Evolutionary conservation across 2,888 invertebrate genomes (phyloP).

Genomic region (Drosophila acutilabella): DNA sequence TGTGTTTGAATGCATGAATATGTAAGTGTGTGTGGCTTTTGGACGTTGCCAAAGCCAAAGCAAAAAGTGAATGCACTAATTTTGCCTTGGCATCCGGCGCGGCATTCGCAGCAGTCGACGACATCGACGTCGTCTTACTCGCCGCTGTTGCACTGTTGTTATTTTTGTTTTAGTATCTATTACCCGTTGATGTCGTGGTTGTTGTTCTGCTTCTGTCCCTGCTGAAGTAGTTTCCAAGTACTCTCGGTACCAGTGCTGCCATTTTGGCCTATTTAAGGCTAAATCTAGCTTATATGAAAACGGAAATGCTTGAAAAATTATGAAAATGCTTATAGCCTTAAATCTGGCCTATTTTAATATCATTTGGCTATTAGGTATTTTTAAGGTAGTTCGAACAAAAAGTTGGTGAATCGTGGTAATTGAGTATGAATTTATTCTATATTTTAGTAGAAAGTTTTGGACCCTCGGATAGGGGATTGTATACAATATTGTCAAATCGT

Average conservation of each 20-base stretch:
- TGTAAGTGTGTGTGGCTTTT: constrained; percentile 38
- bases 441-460: too few relatives aligned
- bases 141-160: constrained; percentile 21
- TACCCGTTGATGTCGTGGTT: constrained; percentile 41
- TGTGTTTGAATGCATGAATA: constrained; percentile 6
- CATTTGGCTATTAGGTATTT: too few relatives aligned
- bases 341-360: too few relatives aligned
- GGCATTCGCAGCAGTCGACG: constrained; percentile 67
- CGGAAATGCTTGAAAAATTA: too few relatives aligned
- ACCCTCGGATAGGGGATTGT: too few relatives aligned
- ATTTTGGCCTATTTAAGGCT: too few relatives aligned
- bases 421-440: too few relatives aligned
- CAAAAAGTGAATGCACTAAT: constrained; percentile 83
- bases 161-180: constrained; percentile 53
- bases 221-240: constrained; percentile 34
- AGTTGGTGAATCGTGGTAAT: too few relatives aligned
- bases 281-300: too few relatives aligned
- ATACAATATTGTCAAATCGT: too few relatives aligned
- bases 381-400: too few relatives aligned
- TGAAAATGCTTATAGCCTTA: too few relatives aligned
- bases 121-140: constrained; percentile 52
- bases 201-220: constrained; percentile 31
- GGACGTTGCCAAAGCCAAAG: constrained; percentile 59
- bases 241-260: constrained; percentile 16
- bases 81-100: constrained; percentile 83